A percentile compares a stretch with the other conserved stretches of the same genome.
Evolutionary conservation across 2,888 invertebrate species (phyloP).

Genomic region (Neuroscelio doddi): DNA sequence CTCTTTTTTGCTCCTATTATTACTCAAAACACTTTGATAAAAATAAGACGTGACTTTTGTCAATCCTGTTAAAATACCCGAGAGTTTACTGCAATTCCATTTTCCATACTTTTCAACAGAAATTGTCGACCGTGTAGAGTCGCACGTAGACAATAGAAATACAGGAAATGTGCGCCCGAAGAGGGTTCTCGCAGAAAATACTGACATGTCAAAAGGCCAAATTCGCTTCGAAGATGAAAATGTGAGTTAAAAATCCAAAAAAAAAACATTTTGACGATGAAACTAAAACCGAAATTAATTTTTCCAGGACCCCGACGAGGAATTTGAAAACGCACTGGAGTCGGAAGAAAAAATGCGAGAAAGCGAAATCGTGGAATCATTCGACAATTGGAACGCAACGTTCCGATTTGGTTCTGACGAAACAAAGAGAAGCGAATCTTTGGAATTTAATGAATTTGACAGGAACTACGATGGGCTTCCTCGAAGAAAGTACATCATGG

Average conservation of each 20-base stretch:
- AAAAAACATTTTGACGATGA: not conserved
- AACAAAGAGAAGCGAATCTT: constrained; percentile 40
- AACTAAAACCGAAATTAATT: not conserved
- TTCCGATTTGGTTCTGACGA: constrained; percentile 2
- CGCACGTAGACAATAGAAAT: not conserved
- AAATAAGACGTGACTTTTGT: too few species aligned
- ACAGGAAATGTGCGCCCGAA: not conserved
- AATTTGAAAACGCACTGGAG: not conserved
- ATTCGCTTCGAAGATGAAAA: not conserved
- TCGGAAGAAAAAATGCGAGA: not conserved
- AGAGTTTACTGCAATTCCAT: too few species aligned
- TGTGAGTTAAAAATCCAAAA: not conserved
- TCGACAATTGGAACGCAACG: not conserved
- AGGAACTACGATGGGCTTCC: constrained; percentile 43
- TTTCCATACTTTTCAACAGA: constrained; percentile 2
- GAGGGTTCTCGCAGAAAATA: not conserved
- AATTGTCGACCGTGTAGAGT: too few species aligned
- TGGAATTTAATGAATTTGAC: constrained; percentile 52
- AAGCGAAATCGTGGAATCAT: not conserved
- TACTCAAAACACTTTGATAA: too few species aligned
- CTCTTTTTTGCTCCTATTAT: too few species aligned
- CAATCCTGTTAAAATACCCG: too few species aligned
- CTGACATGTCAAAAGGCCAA: not conserved
- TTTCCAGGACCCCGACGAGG: too few species aligned
- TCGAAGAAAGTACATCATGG: constrained; percentile 44